phyloP scores from a whole-genome alignment of 1,140 invertebrate genomes.

The Elysia chlorotica region DNA sequence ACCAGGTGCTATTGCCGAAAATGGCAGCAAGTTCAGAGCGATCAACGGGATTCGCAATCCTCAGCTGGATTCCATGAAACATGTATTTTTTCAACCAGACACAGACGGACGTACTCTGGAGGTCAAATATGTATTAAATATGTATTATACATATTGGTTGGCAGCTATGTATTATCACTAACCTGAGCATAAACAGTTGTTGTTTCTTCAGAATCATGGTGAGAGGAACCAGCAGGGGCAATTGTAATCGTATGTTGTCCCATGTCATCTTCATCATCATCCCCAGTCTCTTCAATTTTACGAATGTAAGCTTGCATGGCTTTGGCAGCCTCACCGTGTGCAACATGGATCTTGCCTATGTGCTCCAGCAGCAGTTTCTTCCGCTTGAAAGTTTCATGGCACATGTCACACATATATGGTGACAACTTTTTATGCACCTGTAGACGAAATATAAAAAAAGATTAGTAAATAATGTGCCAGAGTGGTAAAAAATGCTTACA shows the following conservation, averaged over 20 bases:
- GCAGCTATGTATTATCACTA: too few species aligned
- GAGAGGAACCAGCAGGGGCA: conserved; percentile 24
- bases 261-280: conserved; percentile 34
- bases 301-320: conserved; percentile 46
- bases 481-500: too few species aligned
- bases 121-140: too few species aligned
- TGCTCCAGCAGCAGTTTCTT: conserved; percentile 56
- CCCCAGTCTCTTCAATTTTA: conserved; percentile 44
- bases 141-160: too few species aligned
- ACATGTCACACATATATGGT: conserved; percentile 58
- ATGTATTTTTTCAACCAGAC: too few species aligned
- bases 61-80: too few species aligned
- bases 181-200: conserved; percentile 42
- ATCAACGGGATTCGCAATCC: too few species aligned
- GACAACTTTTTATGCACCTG: conserved; percentile 51
- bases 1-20: too few species aligned
- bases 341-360: conserved; percentile 55
- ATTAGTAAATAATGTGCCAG: background rate
- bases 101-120: too few species aligned
- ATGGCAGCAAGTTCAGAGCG: too few species aligned
- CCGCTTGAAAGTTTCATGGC: conserved; percentile 56
- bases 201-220: conserved; percentile 33
- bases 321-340: conserved; percentile 54
- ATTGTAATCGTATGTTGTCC: conserved; percentile 22
- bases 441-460: background rate